Evolutionary conservation across 2,888 invertebrate species (phyloP), one percentile per base, ranked within the genome.

Genomic region (Kryphioiulus occultus): DNA sequence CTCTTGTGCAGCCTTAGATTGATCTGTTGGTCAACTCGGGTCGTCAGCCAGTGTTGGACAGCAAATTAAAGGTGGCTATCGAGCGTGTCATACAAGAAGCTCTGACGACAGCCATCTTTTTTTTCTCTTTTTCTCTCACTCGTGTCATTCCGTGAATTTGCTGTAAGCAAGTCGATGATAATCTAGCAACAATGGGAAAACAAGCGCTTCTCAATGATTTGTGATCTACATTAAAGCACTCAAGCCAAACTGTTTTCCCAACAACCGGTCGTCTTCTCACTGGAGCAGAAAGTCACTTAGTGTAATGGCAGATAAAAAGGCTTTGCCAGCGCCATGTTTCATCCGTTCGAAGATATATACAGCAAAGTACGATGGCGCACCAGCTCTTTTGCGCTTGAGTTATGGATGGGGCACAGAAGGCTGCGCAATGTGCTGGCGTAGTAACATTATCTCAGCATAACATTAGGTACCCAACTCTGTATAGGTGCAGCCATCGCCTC

Each of bases 261-360:
- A 84, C 84, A 84, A 84, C 84, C 22, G 84, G 84, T 84, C 84
- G 32, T 84, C 84, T 84, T 84, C 84, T 84, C 84, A 84, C 84
- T 84, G 87, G 87, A 87, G 87, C 87, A 87, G 87, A 87, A 87
- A 85, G 85, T 87, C 87, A 87, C 87, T 87, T 87, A 87, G 83
- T 87, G 87, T 87, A 87, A 87, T 87, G 39, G 87, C 53, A 87
- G 87, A 87, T 87, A 87, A 87, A 59, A 87, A 87, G 53, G 87
- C 42, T 84, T 85, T 87, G 84, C 44, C 85, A 26, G 26, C 47
- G 47, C 44, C 87, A 85, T 87, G 87, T 87, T 87, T 84, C 86
- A 86, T 32, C 32, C 42, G 44, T 32, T 85, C 32, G 85, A 85
- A 85, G 85, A 85, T 85, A 85, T 44, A 85, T 42, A 85, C 84